A percentile compares a stretch with the other conserved stretches of the same genome.
Conservation (phyloP, 2,113 vertebrate species). For the Phylloscopus trochilus region DNA sequence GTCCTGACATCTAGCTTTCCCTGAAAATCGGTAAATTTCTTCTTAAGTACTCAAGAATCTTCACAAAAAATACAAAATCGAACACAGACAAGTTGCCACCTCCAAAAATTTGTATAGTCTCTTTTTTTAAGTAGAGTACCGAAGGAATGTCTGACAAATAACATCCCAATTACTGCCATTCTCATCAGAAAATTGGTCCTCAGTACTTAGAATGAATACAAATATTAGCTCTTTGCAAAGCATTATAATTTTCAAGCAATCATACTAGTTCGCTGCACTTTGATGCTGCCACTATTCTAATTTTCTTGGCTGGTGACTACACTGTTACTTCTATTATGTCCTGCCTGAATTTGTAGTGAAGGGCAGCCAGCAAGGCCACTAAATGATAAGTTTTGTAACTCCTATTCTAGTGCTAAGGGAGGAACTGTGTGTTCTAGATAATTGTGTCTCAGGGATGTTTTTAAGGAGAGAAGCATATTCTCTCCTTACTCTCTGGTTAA, state of each 20-base stretch:
- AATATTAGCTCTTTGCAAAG: slow-evolving; percentile 1
- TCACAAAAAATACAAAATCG: not conserved
- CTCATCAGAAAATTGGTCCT: not conserved
- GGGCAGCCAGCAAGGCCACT: not conserved
- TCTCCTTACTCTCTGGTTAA: not conserved
- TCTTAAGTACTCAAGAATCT: not conserved
- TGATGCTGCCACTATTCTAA: not conserved
- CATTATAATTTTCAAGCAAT: slow-evolving; percentile 9
- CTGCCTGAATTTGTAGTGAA: not conserved
- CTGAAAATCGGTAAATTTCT: not conserved
- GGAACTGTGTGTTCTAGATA: not conserved
- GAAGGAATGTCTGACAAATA: not conserved
- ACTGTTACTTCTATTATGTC: not conserved
- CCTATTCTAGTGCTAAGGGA: not conserved
- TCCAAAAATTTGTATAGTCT: not conserved
- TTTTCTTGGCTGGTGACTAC: not conserved
- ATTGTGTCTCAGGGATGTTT: not conserved
- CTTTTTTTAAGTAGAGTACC: not conserved
- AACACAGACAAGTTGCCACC: not conserved
- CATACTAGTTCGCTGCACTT: not conserved
- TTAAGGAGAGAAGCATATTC: not conserved
- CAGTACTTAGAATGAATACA: not conserved
- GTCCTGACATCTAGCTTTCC: not conserved
- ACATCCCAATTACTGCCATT: not conserved
- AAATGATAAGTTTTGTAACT: not conserved